Evolutionary conservation across 2,113 vertebrate species (phyloP).

Genomic region (Tamias sibiricus): DNA sequence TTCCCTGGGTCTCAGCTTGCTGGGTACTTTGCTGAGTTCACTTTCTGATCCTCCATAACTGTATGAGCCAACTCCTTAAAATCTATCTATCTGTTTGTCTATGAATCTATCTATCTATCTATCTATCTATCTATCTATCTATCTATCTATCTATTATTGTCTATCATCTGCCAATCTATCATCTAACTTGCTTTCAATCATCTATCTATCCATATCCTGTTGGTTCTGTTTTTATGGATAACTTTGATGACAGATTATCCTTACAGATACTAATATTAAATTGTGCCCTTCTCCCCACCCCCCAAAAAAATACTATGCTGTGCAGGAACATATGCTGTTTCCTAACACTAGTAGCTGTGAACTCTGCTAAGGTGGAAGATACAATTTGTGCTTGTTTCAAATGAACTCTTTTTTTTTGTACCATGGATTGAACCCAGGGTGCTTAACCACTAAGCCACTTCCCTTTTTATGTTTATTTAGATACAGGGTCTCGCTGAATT

Average conservation of each 20-base stretch:
- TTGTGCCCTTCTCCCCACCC: background rate
- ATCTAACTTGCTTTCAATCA: background rate
- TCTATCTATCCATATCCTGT: background rate
- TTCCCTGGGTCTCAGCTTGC: background rate
- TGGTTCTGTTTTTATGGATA: background rate
- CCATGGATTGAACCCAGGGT: too few species aligned
- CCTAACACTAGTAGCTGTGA: background rate
- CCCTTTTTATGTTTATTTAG: too few species aligned
- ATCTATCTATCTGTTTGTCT: fast-evolving
- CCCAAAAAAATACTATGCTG: background rate
- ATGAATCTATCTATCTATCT: too few species aligned
- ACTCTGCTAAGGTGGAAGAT: background rate
- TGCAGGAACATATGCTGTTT: background rate
- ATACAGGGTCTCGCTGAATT: too few species aligned
- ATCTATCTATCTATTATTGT: background rate
- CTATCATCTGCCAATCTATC: background rate
- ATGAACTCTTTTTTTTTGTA: too few species aligned
- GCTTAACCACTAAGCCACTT: too few species aligned
- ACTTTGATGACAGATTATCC: background rate
- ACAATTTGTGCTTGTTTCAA: background rate
- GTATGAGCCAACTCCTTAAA: too few species aligned
- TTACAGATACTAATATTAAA: background rate
- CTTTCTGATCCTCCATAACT: background rate
- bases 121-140: background rate
- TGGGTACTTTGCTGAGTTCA: background rate